Evolutionary conservation across 1,140 invertebrate species (phyloP), one percentile per base, ranked within the genome.

Genomic region (Zeugodacus cucurbitae): DNA sequence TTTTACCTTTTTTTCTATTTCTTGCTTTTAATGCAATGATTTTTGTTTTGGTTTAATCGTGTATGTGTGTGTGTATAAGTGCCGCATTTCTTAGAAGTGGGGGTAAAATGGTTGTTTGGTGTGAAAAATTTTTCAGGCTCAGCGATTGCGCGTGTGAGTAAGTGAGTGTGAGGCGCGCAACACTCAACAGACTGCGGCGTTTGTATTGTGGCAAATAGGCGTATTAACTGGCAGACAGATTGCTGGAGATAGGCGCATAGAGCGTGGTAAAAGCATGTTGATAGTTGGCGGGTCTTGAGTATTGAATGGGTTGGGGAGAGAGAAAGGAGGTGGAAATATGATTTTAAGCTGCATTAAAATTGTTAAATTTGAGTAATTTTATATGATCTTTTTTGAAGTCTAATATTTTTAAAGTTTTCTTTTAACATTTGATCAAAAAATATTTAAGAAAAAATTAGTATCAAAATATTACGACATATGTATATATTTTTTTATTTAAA

Each of bases 151-250:
- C 20, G 41, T 32, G 67, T 37, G 67, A 70, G 34, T 41, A 67
- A 54, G 41, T 48, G 74, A 82, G 41, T 82, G 74, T 48, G 37
- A 29, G 74, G 74, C 74, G 3, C n/a, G 8, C 22, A 82, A n/a
- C 34, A 82, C n/a, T n/a, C n/a, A n/a, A n/a, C 74, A 82, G 34
- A 82, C 17, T 82, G 41, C 48, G 44, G 44, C n/a, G n/a, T 29
- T 29, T 82, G 74, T 82, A 44, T 48, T 82, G 74, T 82, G 74
- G 74, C 74, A 82, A 82, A 82, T 82, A 82, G 74, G 74, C 74
- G 41, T 82, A 82, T 48, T 48, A 82, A 48, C 74, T 48, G 74
- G 26, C 74, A 82, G 74, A 82, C 74, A 82, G 74, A 82, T 82
- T 41, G 41, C 22, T 48, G 8, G 37, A 14, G 74, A 82, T 82